phyloP scores from a whole-genome alignment of 2,888 invertebrate species.

The Clunio marinus region DNA sequence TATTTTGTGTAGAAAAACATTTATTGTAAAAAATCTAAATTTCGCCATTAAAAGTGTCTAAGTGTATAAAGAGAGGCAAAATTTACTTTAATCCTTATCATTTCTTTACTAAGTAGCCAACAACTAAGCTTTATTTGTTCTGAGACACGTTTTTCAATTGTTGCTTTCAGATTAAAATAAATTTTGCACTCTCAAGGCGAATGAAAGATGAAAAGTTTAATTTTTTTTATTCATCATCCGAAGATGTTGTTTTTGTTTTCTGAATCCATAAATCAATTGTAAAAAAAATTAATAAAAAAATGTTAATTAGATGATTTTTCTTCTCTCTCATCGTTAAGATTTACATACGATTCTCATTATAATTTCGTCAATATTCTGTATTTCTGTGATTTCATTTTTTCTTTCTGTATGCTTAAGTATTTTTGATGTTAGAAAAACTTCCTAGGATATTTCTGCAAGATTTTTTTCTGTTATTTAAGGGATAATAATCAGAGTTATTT shows the following conservation, averaged over 20 bases:
- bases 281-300: constrained; percentile 22
- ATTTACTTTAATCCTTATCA: constrained; percentile 24
- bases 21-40: constrained; percentile 30
- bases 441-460: no score
- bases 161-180: constrained; percentile 7
- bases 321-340: constrained; percentile 12
- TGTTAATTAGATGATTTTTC: constrained; percentile 3
- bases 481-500: neutral
- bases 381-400: constrained; percentile 1
- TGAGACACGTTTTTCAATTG: constrained; percentile 22
- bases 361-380: neutral
- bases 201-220: constrained; percentile 9
- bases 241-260: neutral
- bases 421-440: no score
- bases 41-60: constrained; percentile 23
- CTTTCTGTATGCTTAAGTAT: neutral
- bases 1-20: constrained; percentile 33
- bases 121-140: neutral
- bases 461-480: neutral
- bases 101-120: constrained; percentile 10
- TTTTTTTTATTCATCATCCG: neutral
- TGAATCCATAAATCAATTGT: constrained; percentile 12
- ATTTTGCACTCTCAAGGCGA: constrained; percentile 22
- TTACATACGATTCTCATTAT: neutral
- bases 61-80: constrained; percentile 15